Percentiles rank a stretch among this genome's conserved stretches.
Evolutionary conservation across 2,888 invertebrate species (phyloP).

Genomic region (Keiferia lycopersicella): DNA sequence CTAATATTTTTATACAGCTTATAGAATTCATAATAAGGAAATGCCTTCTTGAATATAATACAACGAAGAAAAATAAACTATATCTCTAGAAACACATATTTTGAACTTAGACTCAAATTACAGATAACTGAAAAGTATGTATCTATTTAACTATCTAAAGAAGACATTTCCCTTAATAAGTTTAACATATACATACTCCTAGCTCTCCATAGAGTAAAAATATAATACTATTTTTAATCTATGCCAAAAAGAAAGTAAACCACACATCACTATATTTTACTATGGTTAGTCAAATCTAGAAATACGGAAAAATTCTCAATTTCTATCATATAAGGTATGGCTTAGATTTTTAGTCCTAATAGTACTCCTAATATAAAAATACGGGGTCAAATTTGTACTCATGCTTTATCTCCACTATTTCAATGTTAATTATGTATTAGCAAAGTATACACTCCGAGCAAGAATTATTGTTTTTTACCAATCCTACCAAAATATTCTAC

Average conservation of each 20-base stretch:
- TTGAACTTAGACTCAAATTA: neutral
- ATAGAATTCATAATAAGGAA: neutral
- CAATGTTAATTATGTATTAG: neutral
- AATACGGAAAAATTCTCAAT: neutral
- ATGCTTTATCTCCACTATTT: conserved; percentile 11
- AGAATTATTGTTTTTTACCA: no score
- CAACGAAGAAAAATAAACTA: neutral
- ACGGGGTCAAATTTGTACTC: neutral
- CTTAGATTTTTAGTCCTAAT: conserved; percentile 5
- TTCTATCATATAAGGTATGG: neutral
- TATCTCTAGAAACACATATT: neutral
- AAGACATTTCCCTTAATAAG: neutral
- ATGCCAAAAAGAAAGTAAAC: neutral
- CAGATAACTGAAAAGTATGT: neutral
- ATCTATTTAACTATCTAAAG: neutral
- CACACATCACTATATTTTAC: neutral
- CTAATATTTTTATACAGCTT: no score
- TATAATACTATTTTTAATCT: neutral
- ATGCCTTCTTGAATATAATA: neutral
- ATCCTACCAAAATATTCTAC: no score
- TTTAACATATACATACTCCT: neutral
- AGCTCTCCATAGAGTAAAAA: neutral
- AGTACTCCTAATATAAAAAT: neutral
- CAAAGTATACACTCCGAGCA: conserved; percentile 12
- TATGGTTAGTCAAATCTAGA: neutral